phyloP scores from a whole-genome alignment of 2,797 vertebrate species.

The Cryptoprocta ferox region DNA sequence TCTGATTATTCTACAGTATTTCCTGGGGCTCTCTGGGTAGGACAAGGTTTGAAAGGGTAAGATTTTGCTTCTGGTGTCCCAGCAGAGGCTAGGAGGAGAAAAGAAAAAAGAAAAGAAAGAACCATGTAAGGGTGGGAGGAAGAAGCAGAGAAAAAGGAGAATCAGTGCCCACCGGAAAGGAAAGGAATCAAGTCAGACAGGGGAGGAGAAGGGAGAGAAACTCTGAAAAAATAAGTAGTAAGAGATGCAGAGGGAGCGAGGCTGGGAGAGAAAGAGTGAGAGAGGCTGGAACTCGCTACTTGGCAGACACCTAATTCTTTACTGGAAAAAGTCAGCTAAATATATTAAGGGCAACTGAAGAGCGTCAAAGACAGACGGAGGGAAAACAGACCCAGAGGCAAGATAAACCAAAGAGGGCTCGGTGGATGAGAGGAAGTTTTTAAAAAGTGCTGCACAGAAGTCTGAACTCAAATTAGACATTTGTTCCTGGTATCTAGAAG shows the following conservation, averaged over 20 bases:
- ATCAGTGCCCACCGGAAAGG: neutral
- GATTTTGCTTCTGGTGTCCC: neutral
- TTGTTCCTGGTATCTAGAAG: neutral
- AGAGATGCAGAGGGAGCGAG: neutral
- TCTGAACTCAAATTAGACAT: neutral
- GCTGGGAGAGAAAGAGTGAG: neutral
- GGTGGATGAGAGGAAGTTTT: neutral
- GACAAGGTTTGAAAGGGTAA: neutral
- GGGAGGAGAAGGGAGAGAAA: neutral
- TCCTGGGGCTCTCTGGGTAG: neutral
- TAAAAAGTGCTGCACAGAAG: neutral
- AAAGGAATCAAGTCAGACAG: neutral
- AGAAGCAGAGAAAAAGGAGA: neutral
- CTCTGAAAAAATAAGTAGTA: neutral
- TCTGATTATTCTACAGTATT: neutral
- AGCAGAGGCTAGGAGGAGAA: neutral
- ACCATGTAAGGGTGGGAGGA: neutral
- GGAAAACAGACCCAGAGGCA: neutral
- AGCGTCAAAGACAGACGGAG: neutral
- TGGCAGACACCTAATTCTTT: neutral
- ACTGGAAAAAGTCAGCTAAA: slow-evolving; percentile 36
- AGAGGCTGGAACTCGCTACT: neutral
- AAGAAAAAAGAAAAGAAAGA: neutral
- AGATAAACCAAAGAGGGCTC: neutral
- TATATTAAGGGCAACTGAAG: neutral